Evolutionary conservation across 2,113 vertebrate genomes (phyloP), one percentile per base, ranked within the genome.

Genomic region (Columbina picui): DNA sequence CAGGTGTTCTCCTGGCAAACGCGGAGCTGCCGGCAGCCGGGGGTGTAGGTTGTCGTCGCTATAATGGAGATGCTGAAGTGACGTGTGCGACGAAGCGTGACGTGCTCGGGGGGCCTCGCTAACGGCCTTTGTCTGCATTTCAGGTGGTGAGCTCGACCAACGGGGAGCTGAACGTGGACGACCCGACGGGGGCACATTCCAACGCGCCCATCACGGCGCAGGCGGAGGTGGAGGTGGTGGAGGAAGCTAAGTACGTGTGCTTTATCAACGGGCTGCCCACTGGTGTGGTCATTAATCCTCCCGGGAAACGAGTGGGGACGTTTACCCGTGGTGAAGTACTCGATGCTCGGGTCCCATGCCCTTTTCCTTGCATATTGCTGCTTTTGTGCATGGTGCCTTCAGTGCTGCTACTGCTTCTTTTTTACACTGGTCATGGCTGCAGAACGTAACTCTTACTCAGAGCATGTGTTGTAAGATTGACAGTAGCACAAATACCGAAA

Each of bases 81-180:
- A 45, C 9, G 17, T 8, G 43, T 45, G 43, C 8, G 16, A 0
- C 49, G 56, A 22, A 0, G 0, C 11, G 22, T 25, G 11, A 22
- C 5, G 9, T 43, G 34, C 17, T n/a, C n/a, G 22, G 79, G 30
- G 75, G 52, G 19, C 45, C 70, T 52, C 12, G 5, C 4, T 47
- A 82, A 68, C 3, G 0, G 17, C n/a, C 2, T 80, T 76, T 38
- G 4, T 94, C 89, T 98, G 87, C 98, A 45, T 98, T 97, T 25
- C 98, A 99, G 99, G 99, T 99, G 98, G 99, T 99, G 79, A 99
- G 98, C 94, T 99, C 99, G 16, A 99, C 99, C 93, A 99, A 99
- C 7, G 99, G 99, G 89, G 99, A 99, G 98, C 98, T 99, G 97
- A 99, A 99, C 16, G 98, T 98, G 12, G 99, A 99, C 0, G 99